Conservation (phyloP, 2,888 invertebrate species). For the Meta bourneti region DNA sequence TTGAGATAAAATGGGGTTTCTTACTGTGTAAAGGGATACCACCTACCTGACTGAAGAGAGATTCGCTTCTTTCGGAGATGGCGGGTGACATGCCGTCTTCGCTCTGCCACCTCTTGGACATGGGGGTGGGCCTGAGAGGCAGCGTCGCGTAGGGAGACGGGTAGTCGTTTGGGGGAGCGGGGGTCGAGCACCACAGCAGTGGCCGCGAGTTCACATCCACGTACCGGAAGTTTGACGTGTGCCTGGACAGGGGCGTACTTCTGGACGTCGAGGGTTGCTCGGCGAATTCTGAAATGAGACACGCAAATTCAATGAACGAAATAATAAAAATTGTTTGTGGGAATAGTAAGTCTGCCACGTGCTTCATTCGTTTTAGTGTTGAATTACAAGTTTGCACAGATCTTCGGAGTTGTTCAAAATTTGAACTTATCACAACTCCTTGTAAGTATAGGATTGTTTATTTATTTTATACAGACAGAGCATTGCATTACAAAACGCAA, state of each 20-base stretch:
- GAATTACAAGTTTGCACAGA: background rate
- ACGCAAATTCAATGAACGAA: background rate
- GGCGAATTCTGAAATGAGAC: slow-evolving; percentile 37
- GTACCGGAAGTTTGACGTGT: slow-evolving; percentile 62
- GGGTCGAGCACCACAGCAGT: slow-evolving; percentile 70
- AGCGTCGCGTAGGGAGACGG: slow-evolving; percentile 71
- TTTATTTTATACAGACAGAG: too few species aligned
- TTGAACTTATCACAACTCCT: too few species aligned
- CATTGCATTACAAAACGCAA: too few species aligned
- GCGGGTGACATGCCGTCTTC: slow-evolving; percentile 66
- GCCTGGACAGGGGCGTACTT: slow-evolving; percentile 61
- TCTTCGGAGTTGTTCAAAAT: too few species aligned
- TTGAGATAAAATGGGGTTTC: too few species aligned
- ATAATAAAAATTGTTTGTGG: background rate
- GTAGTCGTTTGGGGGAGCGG: slow-evolving; percentile 70
- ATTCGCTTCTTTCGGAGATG: slow-evolving; percentile 64
- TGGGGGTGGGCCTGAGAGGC: slow-evolving; percentile 54
- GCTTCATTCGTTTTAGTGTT: background rate
- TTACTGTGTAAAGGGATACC: too few species aligned
- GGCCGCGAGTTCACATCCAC: slow-evolving; percentile 70
- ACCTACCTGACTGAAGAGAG: slow-evolving; percentile 60
- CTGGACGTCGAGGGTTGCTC: slow-evolving; percentile 60
- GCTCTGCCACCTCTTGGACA: slow-evolving; percentile 67
- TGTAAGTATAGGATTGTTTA: too few species aligned
- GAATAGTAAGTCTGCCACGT: background rate